Evolutionary conservation across 2,888 invertebrate species (phyloP).

Genomic region (Dendrolimus houi): DNA sequence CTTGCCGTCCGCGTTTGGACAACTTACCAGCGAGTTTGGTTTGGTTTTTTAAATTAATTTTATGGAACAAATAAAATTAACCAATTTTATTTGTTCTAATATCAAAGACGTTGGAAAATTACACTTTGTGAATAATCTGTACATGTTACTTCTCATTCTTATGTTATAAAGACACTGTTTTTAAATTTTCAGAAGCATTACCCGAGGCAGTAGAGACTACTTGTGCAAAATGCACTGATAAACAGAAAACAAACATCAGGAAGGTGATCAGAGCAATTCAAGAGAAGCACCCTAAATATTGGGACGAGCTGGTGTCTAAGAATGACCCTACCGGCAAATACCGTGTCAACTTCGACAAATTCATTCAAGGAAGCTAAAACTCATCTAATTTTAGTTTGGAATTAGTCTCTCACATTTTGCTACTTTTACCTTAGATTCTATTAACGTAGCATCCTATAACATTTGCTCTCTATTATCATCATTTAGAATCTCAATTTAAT

Average conservation of each 20-base stretch:
- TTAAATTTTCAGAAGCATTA: conserved; percentile 74
- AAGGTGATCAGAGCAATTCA: conserved; percentile 82
- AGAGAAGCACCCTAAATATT: conserved; percentile 79
- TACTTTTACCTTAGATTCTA: too few species aligned
- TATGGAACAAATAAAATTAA: too few species aligned
- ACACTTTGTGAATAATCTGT: too few species aligned
- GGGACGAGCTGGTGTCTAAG: conserved; percentile 81
- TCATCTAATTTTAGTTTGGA: conserved; percentile 7
- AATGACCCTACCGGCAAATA: conserved; percentile 82
- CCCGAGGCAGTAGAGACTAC: conserved; percentile 82
- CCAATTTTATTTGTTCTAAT: too few species aligned
- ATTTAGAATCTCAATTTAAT: background rate
- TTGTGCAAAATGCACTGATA: conserved; percentile 81
- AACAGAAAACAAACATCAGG: conserved; percentile 76
- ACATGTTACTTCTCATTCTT: too few species aligned
- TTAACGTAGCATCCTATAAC: too few species aligned
- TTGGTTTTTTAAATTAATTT: too few species aligned
- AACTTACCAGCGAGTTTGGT: too few species aligned
- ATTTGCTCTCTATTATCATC: background rate
- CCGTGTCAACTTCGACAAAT: conserved; percentile 77
- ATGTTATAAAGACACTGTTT: background rate
- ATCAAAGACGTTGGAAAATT: too few species aligned
- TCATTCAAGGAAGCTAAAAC: conserved; percentile 49
- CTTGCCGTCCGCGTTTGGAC: too few species aligned
- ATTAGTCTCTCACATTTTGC: conserved; percentile 1